Evolutionary conservation across 2,113 vertebrate genomes (phyloP), one percentile per base, ranked within the genome.

Genomic region (Otis tarda): DNA sequence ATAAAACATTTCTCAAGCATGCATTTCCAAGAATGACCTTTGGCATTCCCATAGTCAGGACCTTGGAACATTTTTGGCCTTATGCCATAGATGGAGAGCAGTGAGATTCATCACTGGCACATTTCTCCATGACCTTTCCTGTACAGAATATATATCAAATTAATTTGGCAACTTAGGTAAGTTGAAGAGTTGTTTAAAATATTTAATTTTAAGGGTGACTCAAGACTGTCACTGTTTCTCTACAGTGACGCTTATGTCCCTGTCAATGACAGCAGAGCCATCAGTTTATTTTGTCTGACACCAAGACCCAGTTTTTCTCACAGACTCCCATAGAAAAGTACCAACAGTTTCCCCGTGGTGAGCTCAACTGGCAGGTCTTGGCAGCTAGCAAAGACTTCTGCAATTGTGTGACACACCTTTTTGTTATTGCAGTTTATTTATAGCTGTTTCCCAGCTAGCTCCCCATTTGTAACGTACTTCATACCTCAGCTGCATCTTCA

Each of bases 21-120:
- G 1, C 3, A 6, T 86, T 90, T 80, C 49, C 1, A 22, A 64
- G 30, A 73, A 69, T 65, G 15, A 39, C 7, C 35, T 82, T 57
- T 56, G 49, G 4, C 15, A 37, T 65, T 84, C 13, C 63, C 5
- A 8, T 13, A 55, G 22, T 64, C 22, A 68, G 31, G 57, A 83
- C 23, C 23, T 50, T 33, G 57, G 10, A 79, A 52, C 13, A 0
- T 77, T 83, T 88, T 59, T 76, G 10, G 10, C 39, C 35, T 68
- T 64, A 27, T 0, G 1, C 24, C 0, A 0, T 15, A 69, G 25
- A 2, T 6, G 9, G 24, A 63, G 28, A 74, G 37, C 45, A 65
- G 28, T 45, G 35, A 21, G 16, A 73, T 89, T 89, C 14, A 49
- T 69, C 70, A 33, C 33, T 63, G 50, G 6, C 37, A 49, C 18